Evolutionary conservation across 2,113 vertebrate genomes (phyloP).

Genomic region (Lepisosteus osseus): DNA sequence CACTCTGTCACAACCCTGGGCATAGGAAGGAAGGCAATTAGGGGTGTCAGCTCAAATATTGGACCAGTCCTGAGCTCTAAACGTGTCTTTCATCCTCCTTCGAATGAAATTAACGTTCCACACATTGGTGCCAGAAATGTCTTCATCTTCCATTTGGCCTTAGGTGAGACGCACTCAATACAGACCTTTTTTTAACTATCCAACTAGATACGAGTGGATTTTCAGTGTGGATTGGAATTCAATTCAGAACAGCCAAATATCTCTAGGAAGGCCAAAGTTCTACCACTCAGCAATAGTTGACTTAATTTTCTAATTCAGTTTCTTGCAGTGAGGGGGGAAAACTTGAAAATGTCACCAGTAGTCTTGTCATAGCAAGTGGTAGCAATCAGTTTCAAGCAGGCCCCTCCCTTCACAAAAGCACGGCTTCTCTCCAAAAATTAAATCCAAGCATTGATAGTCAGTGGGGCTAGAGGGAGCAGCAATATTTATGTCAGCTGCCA

Average conservation of each 20-base stretch:
- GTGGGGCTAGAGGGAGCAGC: slow-evolving; percentile 17
- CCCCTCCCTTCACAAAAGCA: neutral
- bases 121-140: slow-evolving; percentile 1
- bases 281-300: neutral
- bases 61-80: slow-evolving; percentile 1
- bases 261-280: neutral
- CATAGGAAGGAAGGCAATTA: neutral
- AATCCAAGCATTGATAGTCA: slow-evolving; percentile 18
- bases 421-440: neutral
- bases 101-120: neutral
- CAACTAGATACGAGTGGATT: too few species aligned
- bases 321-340: too few species aligned
- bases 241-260: neutral
- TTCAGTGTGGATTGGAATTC: too few species aligned
- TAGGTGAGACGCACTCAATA: too few species aligned
- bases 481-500: slow-evolving; percentile 8
- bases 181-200: too few species aligned
- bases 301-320: neutral
- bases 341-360: too few species aligned
- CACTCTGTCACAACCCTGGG: neutral
- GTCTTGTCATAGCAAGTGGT: too few species aligned
- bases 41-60: neutral
- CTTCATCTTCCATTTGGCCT: too few species aligned
- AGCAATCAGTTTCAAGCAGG: neutral
- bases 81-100: slow-evolving; percentile 1